Conservation (phyloP, 2,797 vertebrate species). For the Clarias laeviceps region DNA sequence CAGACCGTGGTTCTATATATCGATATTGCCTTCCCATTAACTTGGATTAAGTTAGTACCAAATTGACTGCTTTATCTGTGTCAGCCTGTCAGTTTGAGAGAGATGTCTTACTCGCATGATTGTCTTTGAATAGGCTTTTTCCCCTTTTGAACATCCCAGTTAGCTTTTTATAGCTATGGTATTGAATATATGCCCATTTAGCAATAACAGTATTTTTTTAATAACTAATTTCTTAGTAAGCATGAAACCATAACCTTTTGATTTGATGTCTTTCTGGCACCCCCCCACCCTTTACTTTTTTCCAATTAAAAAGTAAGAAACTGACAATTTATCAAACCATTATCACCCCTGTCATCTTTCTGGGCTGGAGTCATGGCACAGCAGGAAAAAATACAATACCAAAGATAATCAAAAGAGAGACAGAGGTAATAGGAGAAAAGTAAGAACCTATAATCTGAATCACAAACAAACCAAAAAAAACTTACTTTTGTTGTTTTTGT, state of each 20-base stretch:
- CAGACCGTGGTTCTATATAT: conserved; percentile 41
- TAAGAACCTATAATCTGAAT: conserved; percentile 47
- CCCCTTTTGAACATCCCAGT: neutral
- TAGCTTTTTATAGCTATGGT: conserved; percentile 18
- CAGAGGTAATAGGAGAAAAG: conserved; percentile 12
- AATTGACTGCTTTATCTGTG: conserved; percentile 49
- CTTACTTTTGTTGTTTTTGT: conserved; percentile 27
- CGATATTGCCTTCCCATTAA: conserved; percentile 48
- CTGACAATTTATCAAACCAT: conserved; percentile 71
- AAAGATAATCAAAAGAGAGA: conserved; percentile 40
- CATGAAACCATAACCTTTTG: conserved; percentile 32
- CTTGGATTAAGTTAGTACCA: conserved; percentile 43
- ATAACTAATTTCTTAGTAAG: conserved; percentile 48
- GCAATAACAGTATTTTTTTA: conserved; percentile 27
- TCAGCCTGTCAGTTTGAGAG: conserved; percentile 51
- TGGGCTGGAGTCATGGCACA: conserved; percentile 75
- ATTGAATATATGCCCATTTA: conserved; percentile 35
- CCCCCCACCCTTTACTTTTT: conserved; percentile 46
- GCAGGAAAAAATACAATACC: conserved; percentile 64
- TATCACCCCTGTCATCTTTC: conserved; percentile 79
- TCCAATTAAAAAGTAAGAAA: conserved; percentile 68
- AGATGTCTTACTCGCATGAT: conserved; percentile 48
- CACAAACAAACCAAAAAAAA: conserved; percentile 21
- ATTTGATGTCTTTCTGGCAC: conserved; percentile 52
- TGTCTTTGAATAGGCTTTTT: conserved; percentile 41